A percentile compares a stretch with the other conserved stretches of the same genome.
phyloP scores from a whole-genome alignment of 2,797 vertebrate genomes.

The Phrynocephalus guinanensis region DNA sequence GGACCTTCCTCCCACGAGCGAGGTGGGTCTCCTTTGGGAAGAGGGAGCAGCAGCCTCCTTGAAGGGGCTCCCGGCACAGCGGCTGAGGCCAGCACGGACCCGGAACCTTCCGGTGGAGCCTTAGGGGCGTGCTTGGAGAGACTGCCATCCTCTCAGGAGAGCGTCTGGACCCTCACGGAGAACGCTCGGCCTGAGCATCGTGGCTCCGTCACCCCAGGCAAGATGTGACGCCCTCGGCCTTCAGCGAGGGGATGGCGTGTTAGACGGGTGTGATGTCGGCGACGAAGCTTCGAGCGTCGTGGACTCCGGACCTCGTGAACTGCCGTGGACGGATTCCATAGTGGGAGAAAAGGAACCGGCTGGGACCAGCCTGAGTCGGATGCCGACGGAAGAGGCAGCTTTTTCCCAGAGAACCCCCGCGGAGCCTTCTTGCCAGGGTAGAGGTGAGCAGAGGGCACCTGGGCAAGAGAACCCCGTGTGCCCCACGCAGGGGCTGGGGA shows the following conservation, averaged over 20 bases:
- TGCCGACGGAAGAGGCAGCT: background rate
- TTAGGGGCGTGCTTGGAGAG: rapidly evolving
- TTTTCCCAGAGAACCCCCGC: background rate
- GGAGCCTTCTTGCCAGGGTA: background rate
- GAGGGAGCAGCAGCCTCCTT: rapidly evolving
- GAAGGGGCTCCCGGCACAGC: background rate
- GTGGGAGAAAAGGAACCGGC: background rate
- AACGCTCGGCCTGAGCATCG: rapidly evolving
- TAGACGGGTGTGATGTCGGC: background rate
- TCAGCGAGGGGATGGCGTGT: background rate
- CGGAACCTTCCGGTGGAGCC: background rate
- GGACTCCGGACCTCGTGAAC: rapidly evolving
- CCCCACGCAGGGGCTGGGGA: too few relatives aligned
- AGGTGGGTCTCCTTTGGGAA: background rate
- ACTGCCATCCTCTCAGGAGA: rapidly evolving
- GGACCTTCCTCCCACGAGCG: too few relatives aligned
- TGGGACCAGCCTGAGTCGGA: background rate
- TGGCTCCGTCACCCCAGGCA: rapidly evolving
- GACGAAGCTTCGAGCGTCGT: background rate
- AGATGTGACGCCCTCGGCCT: background rate
- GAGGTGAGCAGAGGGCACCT: too few relatives aligned
- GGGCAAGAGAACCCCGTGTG: rapidly evolving
- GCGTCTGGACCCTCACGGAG: too few relatives aligned
- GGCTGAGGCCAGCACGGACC: rapidly evolving
- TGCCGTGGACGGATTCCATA: background rate